Conservation (phyloP, 2,113 vertebrate species). For the Colossoma macropomum region DNA sequence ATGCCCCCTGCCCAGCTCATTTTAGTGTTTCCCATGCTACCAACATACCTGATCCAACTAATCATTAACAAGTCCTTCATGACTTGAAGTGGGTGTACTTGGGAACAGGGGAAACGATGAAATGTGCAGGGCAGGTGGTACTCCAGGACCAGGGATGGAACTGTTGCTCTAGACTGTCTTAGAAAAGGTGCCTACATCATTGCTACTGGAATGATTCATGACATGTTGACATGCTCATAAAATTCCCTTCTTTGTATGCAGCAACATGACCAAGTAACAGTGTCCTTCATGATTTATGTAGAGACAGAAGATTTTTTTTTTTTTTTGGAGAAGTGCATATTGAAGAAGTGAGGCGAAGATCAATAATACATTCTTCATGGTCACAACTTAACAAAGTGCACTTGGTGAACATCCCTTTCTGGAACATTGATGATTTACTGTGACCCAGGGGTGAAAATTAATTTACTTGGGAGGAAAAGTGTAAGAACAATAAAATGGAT, state of each 20-base stretch:
- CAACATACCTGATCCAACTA: too few relatives aligned
- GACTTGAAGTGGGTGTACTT: too few relatives aligned
- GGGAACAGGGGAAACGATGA: too few relatives aligned
- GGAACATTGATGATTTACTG: conserved; percentile 64
- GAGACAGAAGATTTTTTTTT: conserved; percentile 64
- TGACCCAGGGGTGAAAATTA: conserved; percentile 69
- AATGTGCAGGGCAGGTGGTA: too few relatives aligned
- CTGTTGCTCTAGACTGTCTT: too few relatives aligned
- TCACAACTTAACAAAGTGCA: conserved; percentile 67
- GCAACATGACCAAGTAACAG: not conserved
- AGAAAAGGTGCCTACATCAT: too few relatives aligned
- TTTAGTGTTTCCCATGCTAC: too few relatives aligned
- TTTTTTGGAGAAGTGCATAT: conserved; percentile 69
- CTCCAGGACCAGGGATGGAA: too few relatives aligned
- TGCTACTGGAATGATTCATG: not conserved
- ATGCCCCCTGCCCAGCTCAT: too few relatives aligned
- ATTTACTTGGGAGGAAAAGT: conserved; percentile 73
- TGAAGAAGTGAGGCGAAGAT: conserved; percentile 68
- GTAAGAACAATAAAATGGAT: conserved; percentile 63
- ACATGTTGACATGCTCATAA: not conserved
- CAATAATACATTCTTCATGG: conserved; percentile 77
- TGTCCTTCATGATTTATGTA: conserved; percentile 64
- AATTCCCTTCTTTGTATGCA: not conserved
- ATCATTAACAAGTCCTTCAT: too few relatives aligned
- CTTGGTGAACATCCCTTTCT: conserved; percentile 45